Base-by-base conservation (phyloP, 2,888 invertebrate species). In the Lasioglossum morio region DNA sequence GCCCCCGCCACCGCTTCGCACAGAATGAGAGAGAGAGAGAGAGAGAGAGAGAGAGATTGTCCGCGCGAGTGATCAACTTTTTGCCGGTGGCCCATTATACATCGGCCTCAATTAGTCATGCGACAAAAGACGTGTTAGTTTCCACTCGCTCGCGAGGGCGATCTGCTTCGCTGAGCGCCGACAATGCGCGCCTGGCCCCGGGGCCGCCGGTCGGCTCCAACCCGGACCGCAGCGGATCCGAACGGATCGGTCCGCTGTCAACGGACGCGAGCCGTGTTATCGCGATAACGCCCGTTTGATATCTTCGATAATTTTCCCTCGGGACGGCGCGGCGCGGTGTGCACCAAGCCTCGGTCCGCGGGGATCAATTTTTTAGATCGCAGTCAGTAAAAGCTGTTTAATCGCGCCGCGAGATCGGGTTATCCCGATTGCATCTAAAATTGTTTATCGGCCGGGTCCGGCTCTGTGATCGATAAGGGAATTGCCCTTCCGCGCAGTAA, bases 101-200 rank as follows among this genome's bases (percentile, higher is more conserved):
- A 94, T 93, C 91, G 88, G 82, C 73, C 88, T 87, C 92, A 92
- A 94, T 94, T 94, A 94, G 93, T 93, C 92, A 92, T 89, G 91
- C 91, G 92, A 93, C 93, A 92, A 92, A 92, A 91, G 93, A 91
- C 91, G 93, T 81, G 91, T 91, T 91, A 88, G 90, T 90, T 89
- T 89, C 88, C 82, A 84, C 86, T 86, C 79, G 66, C 77, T 57
- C 57, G 82, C 82, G 88, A 87, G 87, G 84, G 78, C 87, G 92
- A 88, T 91, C 89, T 87, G 92, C 92, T 90, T 86, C 89, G 89
- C 83, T 89, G 89, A 85, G 48, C 88, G 76, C 83, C 88, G 87
- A 91, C 92, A 92, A 92, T 90, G 88, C 34, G 85, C 60, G 60
- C 57, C 66, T 72, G 76, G 80, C 78, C 74, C 76, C 74, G 70